Base-by-base conservation (phyloP, 2,888 invertebrate species). In the Papilio demoleus region DNA sequence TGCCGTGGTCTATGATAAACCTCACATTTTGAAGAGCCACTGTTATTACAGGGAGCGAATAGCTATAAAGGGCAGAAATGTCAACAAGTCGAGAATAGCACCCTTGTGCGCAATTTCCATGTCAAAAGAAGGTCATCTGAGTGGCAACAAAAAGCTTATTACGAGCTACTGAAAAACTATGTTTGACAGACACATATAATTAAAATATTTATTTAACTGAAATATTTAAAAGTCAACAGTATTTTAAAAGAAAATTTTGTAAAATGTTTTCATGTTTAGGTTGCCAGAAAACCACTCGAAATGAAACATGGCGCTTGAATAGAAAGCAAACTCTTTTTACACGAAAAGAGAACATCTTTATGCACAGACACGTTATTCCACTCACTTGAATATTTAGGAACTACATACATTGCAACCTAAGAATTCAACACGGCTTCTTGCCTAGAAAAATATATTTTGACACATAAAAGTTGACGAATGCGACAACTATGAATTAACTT, bases 1-100 rank as follows among this genome's bases (percentile, higher is more conserved):
- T 40, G 24, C 60, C 60, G 40, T 19, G 60, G 65, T 24, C 53
- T 65, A 56, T 64, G 38, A 45, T 4, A 12, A 22, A 47, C 31
- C 61, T 34, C 31, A 19, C 45, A 34, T 63, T 47, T 63, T 65
- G 17, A 40, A 65, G 38, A 56, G 27, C 65, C 17, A 12, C 38
- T 53, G 40, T 40, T 53, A 24, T 17, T 34, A 56, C 27, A 42
- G 56, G 56, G 65, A 38, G 65, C 50, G 53, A 27, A 53, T 53
- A n/a, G 24, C 53, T 27, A 40, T 65, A 19, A 27, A 38, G n/a
- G 53, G 53, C 22, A 64, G 22, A 31, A 64, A 64, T 53, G 64
- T 53, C 50, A 64, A 64, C 64, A 64, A 50, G 19, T 42, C 11
- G 5, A 64, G 65, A 65, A 65, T 65, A 40, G 53, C 9, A 40